phyloP scores from a whole-genome alignment of 2,797 vertebrate species.

The Micropoecilia bifurca region DNA sequence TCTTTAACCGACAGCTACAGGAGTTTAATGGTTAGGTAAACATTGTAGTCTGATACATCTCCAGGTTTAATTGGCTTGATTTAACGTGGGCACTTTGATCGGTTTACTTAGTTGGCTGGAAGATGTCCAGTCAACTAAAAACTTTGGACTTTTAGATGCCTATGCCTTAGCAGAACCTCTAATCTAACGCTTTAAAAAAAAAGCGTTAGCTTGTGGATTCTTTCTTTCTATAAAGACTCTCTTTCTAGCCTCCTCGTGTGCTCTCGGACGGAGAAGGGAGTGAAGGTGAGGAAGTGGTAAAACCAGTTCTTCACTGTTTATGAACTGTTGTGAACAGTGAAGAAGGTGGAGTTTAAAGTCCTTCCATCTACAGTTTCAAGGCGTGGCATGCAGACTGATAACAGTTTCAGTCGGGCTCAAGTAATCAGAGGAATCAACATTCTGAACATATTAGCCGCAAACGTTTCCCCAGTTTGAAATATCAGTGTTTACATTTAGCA shows the following conservation, averaged over 20 bases:
- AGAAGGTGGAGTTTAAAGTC: conserved; percentile 24
- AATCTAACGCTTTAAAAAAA: background rate
- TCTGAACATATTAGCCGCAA: background rate
- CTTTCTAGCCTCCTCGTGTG: background rate
- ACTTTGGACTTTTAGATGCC: background rate
- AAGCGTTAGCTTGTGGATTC: too few species aligned
- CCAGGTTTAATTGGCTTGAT: background rate
- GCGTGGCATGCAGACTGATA: conserved; percentile 60
- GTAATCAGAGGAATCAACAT: background rate
- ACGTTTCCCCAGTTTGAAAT: background rate
- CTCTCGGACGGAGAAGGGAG: background rate
- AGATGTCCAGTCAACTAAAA: background rate
- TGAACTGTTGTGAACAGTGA: conserved; percentile 20
- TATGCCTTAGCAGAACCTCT: background rate
- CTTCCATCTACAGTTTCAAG: conserved; percentile 72
- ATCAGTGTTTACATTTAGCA: conserved; percentile 19
- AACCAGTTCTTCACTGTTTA: conserved; percentile 57
- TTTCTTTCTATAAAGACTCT: background rate
- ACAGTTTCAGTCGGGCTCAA: conserved; percentile 39
- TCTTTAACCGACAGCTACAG: background rate
- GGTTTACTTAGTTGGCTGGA: background rate
- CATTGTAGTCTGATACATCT: background rate
- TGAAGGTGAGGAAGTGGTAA: conserved; percentile 3
- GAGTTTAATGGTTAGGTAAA: background rate
- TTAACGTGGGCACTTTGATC: background rate